Evolutionary conservation across 2,113 vertebrate genomes (phyloP), one percentile per base, ranked within the genome.

Genomic region (Arizona elegans): DNA sequence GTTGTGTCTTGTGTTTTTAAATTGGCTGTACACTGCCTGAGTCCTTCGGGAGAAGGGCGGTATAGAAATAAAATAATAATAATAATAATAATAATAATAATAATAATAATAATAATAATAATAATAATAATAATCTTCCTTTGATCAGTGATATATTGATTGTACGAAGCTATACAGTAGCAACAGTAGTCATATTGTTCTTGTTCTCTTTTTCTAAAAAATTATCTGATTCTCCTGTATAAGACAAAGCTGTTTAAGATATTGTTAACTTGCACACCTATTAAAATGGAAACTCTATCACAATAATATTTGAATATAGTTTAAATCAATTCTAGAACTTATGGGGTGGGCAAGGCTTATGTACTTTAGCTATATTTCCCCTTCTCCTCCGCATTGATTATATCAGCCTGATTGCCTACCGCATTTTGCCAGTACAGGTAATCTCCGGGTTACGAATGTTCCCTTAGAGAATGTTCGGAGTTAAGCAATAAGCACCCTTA

Each of bases 261-360:
- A 85, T 38, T 52, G 29, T 90, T 86, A 56, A 85, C n/a, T 58
- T 33, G 81, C 52, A 55, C 19, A 2, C 33, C 65, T 81, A 13
- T 92, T 89, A n/a, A 89, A 85, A 56, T 43, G 12, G 54, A 92
- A 85, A 29, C 47, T 21, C 15, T 50, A 17, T 89, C 85, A 85
- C 52, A 70, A 65, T 91, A n/a, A 86, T 1, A 93, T 93, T 95
- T 50, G n/a, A 56, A 15, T 89, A 92, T 81, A n/a, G 86, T 95
- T 92, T 70, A 85, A 86, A 53, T 1, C 29, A 50, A 33, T 52
- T 43, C 26, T 38, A 65, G 23, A 70, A 86, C 5, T 13, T 21
- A 24, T 29, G 24, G 17, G n/a, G 2, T 70, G 5, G 65, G 29
- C 29, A 33, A 70, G 29, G n/a, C 65, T 70, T n/a, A 70, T 70